Base-by-base conservation (phyloP, 2,888 invertebrate species). In the Cataglyphis albicans region DNA sequence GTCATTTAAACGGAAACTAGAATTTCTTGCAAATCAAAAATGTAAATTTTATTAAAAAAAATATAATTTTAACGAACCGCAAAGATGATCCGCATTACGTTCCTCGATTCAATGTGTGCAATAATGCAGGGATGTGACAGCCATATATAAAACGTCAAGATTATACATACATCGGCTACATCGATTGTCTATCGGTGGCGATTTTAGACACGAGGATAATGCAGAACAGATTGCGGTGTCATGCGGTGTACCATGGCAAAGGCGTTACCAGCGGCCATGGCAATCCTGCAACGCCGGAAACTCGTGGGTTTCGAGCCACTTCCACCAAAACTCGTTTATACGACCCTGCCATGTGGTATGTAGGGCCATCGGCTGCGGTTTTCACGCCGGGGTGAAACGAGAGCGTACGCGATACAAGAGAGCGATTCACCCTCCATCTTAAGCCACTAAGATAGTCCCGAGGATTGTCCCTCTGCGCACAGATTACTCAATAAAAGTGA, bases 311-410 rank as follows among this genome's bases (percentile, higher is more conserved):
- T n/a, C 84, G 68, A 73, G 73, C 70, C 84, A 84, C 78, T 80
- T 75, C 75, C 70, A 82, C 82, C 84, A 64, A 83, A 85, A 85
- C 81, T 85, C 85, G 84, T 85, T 85, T 85, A 85, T 73, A 75
- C 70, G 81, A 68, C 55, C 72, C 67, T 61, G 61, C 81, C 59
- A 44, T 72, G 84, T 32, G 72, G 83, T 81, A 84, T 73, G 84
- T 73, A 75, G 61, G 84, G 76, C 74, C 86, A 78, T 82, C 68
- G 52, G 52, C 44, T 82, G 86, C 21, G 73, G 85, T 81, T 81
- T 84, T 55, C 64, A 12, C 55, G 63, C 25, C 81, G 64, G 52
- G n/a, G 15, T 67, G 21, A 41, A 12, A 55, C 29, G 52, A 81
- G 52, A 41, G 6, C 35, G 48, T 21, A 61, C 41, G 67, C 41